A percentile compares a stretch with the other conserved stretches of the same genome.
These are phyloP conservation scores for Athene noctua DNA, from an alignment of 2,113 vertebrate genomes.

Conservation along the genomic window DNA sequence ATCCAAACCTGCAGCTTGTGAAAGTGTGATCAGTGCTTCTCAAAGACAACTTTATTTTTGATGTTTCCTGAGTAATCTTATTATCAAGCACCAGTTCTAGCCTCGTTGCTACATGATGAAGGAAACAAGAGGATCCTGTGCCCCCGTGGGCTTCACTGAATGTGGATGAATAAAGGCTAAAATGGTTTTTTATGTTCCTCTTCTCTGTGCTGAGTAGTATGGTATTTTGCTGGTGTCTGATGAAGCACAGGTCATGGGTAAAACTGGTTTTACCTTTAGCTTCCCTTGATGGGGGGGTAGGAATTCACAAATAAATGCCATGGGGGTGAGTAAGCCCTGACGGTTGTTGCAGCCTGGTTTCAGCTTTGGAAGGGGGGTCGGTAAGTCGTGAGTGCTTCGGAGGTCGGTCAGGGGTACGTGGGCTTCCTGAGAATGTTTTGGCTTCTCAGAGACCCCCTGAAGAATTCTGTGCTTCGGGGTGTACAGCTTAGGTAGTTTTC, in stretches of 20 bases:
- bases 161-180: background rate
- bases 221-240: background rate
- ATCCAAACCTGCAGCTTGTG: background rate
- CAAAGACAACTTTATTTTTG: background rate
- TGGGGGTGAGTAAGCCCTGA: background rate
- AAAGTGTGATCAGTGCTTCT: background rate
- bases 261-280: background rate
- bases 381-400: background rate
- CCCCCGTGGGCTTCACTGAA: background rate
- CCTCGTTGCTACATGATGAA: background rate
- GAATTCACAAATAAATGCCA: background rate
- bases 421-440: background rate
- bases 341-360: background rate
- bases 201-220: background rate
- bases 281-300: background rate
- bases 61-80: background rate
- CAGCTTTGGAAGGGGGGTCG: background rate
- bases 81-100: background rate
- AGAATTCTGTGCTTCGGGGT: background rate
- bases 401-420: background rate
- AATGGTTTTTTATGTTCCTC: background rate
- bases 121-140: background rate
- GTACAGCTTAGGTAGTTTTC: background rate
- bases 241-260: background rate
- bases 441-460: background rate